Base-by-base conservation (phyloP, 2,113 vertebrate species). In the Ceyx melanurus region DNA sequence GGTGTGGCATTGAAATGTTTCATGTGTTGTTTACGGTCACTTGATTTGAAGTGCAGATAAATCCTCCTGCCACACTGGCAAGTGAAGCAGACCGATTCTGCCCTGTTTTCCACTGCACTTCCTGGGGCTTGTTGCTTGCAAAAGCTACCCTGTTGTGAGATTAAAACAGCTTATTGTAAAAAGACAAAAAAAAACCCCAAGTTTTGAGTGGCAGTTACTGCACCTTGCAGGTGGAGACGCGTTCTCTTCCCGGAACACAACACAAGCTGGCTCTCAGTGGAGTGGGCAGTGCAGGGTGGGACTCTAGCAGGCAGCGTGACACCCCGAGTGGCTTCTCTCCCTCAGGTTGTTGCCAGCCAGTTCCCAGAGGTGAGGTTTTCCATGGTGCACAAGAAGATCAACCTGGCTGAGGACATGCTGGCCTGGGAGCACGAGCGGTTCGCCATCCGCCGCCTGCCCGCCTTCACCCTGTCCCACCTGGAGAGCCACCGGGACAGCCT, bases 371-470 rank as follows among this genome's bases (percentile, higher is more conserved):
- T 99, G 37, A 99, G 98, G 93, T 99, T 99, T 92, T 99, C 99
- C 86, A 99, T 99, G 99, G 98, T 99, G 76, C 99, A 99, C 97
- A 99, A 99, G 98, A 99, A 99, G 95, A 99, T 99, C 95, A 99
- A 99, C 97, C 96, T 99, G 95, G 99, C 99, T 0, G 99, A 99
- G 15, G 99, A 99, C 92, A 98, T 98, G 93, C 97, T 99, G 97
- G 99, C 99, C 1, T 99, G 99, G 99, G 99, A 99, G 86, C 99
- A 99, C 0, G 99, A 99, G 95, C 99, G 99, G 9, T 99, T 99
- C 2, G 99, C 99, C 5, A 99, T 99, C 96, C 99, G 99, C 33
- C 98, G 99, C 18, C 90, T 99, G 86, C 99, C 99, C 0, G 98
- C 99, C 4, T 99, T 99, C 97, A 99, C 99, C 3, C 94, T 99